Percentiles rank a stretch among this genome's conserved stretches.
These are phyloP conservation scores for Hedychridium roseum DNA, from an alignment of 2,888 invertebrate species.

Conservation along the genomic window DNA sequence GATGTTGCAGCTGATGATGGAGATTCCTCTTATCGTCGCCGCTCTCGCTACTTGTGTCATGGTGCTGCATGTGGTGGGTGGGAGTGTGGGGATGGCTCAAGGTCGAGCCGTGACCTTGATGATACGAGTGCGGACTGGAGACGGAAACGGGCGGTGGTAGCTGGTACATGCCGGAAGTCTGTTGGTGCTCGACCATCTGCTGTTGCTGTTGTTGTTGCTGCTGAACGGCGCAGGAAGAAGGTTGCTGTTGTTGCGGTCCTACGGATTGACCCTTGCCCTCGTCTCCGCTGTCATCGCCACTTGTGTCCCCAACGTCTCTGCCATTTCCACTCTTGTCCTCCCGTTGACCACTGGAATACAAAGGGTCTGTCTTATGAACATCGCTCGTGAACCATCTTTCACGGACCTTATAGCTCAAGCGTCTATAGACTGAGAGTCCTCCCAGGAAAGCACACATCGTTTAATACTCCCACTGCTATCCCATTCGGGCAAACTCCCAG, in stretches of 20 bases:
- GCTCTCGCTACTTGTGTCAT: slow-evolving; percentile 48
- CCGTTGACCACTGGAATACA: slow-evolving; percentile 53
- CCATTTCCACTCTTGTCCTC: slow-evolving; percentile 58
- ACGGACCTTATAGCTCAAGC: not conserved
- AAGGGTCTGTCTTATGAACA: slow-evolving; percentile 9
- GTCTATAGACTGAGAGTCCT: too few species aligned
- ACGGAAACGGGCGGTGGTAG: slow-evolving; percentile 56
- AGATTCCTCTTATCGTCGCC: slow-evolving; percentile 60
- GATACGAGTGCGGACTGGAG: slow-evolving; percentile 60
- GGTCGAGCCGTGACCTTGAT: slow-evolving; percentile 51
- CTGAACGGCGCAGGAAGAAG: slow-evolving; percentile 38
- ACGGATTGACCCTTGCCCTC: slow-evolving; percentile 53
- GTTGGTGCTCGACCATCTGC: slow-evolving; percentile 51
- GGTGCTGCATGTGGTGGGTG: slow-evolving; percentile 56
- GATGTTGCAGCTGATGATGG: slow-evolving; percentile 60
- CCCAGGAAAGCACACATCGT: too few species aligned
- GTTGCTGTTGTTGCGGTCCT: slow-evolving; percentile 38
- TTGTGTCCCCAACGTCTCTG: slow-evolving; percentile 54
- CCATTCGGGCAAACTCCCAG: too few species aligned
- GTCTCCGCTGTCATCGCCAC: slow-evolving; percentile 61
- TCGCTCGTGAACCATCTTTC: not conserved
- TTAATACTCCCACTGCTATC: too few species aligned
- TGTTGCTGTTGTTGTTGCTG: slow-evolving; percentile 46
- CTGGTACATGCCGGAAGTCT: slow-evolving; percentile 56
- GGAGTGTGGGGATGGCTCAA: slow-evolving; percentile 55